Evolutionary conservation across 2,797 vertebrate species (phyloP).

Genomic region (Coregonus ussuriensis): DNA sequence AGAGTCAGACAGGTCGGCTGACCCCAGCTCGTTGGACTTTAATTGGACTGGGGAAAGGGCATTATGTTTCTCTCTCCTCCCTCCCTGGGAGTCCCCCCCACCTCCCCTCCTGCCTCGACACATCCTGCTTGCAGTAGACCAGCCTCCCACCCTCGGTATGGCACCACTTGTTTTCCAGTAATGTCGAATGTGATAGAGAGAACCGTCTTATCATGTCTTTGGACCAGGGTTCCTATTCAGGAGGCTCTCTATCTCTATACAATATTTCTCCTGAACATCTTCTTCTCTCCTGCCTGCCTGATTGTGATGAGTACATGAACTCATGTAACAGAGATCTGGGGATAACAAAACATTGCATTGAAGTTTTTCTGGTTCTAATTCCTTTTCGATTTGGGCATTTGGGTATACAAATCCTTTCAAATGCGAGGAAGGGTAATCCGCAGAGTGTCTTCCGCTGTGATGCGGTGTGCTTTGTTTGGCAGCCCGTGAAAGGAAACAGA

Average conservation of each 20-base stretch:
- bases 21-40: conserved; percentile 31
- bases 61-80: neutral
- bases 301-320: neutral
- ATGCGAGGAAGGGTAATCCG: conserved; percentile 32
- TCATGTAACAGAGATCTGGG: neutral
- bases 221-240: neutral
- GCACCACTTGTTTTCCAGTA: neutral
- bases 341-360: conserved; percentile 11
- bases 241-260: neutral
- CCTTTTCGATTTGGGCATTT: conserved; percentile 19
- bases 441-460: conserved; percentile 14
- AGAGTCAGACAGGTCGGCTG: conserved; percentile 27
- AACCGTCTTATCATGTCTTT: neutral
- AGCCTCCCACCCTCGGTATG: neutral
- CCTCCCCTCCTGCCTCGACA: neutral
- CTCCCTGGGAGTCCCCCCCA: neutral
- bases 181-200: neutral
- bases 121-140: neutral
- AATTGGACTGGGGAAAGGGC: conserved; percentile 33
- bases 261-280: neutral
- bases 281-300: neutral
- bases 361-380: conserved; percentile 20
- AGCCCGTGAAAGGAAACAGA: conserved; percentile 26
- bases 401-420: conserved; percentile 15
- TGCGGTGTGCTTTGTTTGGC: conserved; percentile 26